Evolutionary conservation across 2,888 invertebrate species (phyloP), one percentile per base, ranked within the genome.

Genomic region (Argyresthia albistria): DNA sequence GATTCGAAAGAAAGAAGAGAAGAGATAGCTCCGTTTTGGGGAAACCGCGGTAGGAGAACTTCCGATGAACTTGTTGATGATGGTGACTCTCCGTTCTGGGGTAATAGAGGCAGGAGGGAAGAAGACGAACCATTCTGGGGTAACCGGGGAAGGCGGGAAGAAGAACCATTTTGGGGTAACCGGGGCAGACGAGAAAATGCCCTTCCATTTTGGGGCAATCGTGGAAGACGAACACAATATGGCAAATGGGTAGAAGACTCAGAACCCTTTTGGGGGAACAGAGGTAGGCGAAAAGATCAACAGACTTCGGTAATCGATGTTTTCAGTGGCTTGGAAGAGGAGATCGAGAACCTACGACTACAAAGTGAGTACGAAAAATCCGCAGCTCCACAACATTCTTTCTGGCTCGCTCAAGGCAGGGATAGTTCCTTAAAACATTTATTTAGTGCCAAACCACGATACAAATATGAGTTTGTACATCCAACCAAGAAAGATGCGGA

Each of bases 121-220:
- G 59, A 65, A 56, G 62, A 67, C 55, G 61, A 62, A 57, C 60
- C 60, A 1, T 61, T 63, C 42, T 71, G 70, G 69, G 70, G 67
- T 14, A 68, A 63, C 46, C 60, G 70, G 51, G 72, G 68, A 4
- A 64, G 66, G 53, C 59, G 70, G 50, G 64, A 69, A 43, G 65
- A 70, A 1, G 69, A 69, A 8, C 82, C 84, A 4, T 87, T 87
- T 61, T 88, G 87, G 87, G 87, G 82, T 12, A 87, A 81, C 55
- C 68, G 88, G 25, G 89, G 89, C 0, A 62, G 70, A 55, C 61
- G 66, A 52, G 58, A 65, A 52, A 60, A 63, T 35, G 56, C 54
- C 25, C 46, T 54, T 6, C 60, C 61, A 0, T 61, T 64, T 57
- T 74, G 73, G 76, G 72, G 73, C 0, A 71, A 65, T 37, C 64